Base-by-base conservation (phyloP, 1,140 invertebrate species). In the Spodoptera frugiperda region DNA sequence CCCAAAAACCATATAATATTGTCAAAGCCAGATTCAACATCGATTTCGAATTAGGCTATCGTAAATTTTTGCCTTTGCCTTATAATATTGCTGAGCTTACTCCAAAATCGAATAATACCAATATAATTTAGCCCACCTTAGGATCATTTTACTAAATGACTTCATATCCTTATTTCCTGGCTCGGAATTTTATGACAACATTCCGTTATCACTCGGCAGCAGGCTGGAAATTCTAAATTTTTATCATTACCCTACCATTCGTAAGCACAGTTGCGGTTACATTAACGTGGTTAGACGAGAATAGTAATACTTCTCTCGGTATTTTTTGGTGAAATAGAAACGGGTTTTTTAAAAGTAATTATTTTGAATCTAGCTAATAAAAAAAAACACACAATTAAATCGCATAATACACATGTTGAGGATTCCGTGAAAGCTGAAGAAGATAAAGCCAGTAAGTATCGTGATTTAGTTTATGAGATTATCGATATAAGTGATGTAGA, bases 101-200 rank as follows among this genome's bases (percentile, higher is more conserved):
- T 25, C 25, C 25, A 55, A 67, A 68, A 76, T 76, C 51, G 39
- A 67, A 76, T 78, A 51, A 75, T 61, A 71, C 57, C 55, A 55
- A 76, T 79, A 79, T 72, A 39, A 59, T 68, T 72, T 76, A 55
- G 65, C 70, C 15, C 53, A 78, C 72, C 77, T 78, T 70, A 70
- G 63, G 49, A 76, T 65, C 63, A 46, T 79, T 71, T 17, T 61
- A 12, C 17, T 9, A 53, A 68, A 76, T 54, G 73, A 79, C 57
- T 21, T 48, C 78, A 71, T 51, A 74, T 63, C 19, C 48, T 71
- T 65, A 65, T 72, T 75, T 65, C 78, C 57, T 79, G 73, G 55
- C 74, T 21, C 55, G 48, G 57, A 54, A 49, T 76, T 72, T 79
- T 76, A 79, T 21, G 78, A 76, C 39, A 65, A 72, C 49, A 79